These are phyloP conservation scores for Ctenicera cuprea DNA, from an alignment of 2,888 invertebrate species.

Conservation along the genomic window DNA sequence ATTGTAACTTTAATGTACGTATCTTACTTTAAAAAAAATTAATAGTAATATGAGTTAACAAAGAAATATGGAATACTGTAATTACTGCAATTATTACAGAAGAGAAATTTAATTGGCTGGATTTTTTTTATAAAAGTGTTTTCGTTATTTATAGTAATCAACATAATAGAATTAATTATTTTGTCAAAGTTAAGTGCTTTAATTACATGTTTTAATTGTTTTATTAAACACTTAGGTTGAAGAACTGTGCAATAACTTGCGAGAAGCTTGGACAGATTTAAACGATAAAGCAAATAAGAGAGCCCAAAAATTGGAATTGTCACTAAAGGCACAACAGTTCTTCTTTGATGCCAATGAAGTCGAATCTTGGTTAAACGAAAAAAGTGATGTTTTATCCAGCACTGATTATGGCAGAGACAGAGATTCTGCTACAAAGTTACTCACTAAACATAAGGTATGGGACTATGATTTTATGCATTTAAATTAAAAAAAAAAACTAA, in stretches of 20 bases:
- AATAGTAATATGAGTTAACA: no score
- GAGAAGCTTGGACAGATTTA: constrained; percentile 84
- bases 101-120: no score
- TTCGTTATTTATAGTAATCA: no score
- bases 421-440: constrained; percentile 92
- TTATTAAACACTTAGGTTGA: constrained; percentile 76
- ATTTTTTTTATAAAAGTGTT: no score
- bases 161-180: no score
- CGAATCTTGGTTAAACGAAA: constrained; percentile 94
- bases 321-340: constrained; percentile 93
- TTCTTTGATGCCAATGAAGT: constrained; percentile 93
- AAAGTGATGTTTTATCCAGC: constrained; percentile 86
- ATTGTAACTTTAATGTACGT: no score
- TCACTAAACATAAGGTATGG: constrained; percentile 93
- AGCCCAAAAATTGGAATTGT: constrained; percentile 87
- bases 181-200: no score
- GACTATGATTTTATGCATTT: background rate
- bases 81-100: no score
- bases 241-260: constrained; percentile 83
- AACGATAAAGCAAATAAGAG: constrained; percentile 83
- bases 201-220: no score
- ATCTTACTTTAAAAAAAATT: no score
- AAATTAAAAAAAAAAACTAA: background rate
- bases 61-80: no score
- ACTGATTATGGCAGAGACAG: constrained; percentile 93